Base-by-base conservation (phyloP, 23 tunicate species). In the Ascidia mentula region DNA sequence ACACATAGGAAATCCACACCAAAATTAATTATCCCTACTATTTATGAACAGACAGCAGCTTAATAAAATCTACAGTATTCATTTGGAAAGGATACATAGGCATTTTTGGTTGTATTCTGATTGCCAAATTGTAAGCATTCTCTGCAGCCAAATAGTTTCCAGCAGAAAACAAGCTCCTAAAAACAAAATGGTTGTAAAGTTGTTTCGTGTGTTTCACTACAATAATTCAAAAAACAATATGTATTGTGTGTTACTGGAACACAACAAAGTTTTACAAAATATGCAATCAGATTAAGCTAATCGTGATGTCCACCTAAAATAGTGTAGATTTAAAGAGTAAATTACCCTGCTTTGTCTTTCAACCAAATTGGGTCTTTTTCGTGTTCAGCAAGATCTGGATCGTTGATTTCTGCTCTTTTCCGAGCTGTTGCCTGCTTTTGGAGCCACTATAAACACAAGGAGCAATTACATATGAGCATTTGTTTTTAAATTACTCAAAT, bases 301-400 rank as follows among this genome's bases (percentile, higher is more conserved):
- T n/a, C n/a, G n/a, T n/a, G n/a, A n/a, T n/a, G 34, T 9, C 8
- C 32, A 69, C 72, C 9, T 69, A 69, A 69, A 31, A 12, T 20
- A 69, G 33, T 69, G 72, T n/a, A 69, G 12, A 31, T 69, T 75
- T 6, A 9, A 73, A 69, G 22, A 73, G 36, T 30, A 75, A 80
- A 31, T 24, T 42, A 77, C 86, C 81, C 78, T 39, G 87, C 99
- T 79, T 95, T 95, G 72, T 86, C 96, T 79, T 90, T 87, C 84
- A 95, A 86, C 95, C 95, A 95, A 32, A 75, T 88, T 4, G 95
- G 96, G 38, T 95, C 97, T 53, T 95, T 90, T 59, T 95, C 99
- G 39, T 95, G 96, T 40, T 90, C 89, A 9, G 86, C 87, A 32
- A 95, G 45, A 79, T 95, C 99, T 3, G 85, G 83, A 37, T 95